Evolutionary conservation across 2,113 vertebrate species (phyloP).

Genomic region (Oreochromis spilurus): DNA sequence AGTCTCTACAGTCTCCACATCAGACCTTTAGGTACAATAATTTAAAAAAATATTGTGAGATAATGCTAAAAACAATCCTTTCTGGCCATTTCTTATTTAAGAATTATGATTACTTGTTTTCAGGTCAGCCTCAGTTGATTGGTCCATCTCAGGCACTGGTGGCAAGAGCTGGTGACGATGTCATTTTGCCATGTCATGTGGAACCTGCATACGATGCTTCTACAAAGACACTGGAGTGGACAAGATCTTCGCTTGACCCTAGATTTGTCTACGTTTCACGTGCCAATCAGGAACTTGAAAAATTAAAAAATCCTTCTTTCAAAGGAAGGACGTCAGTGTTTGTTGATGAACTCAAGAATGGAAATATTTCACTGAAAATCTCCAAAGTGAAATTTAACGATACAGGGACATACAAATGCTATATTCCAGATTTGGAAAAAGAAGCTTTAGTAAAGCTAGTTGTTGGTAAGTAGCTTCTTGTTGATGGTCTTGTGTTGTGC

Average conservation of each 20-base stretch:
- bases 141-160: accelerated
- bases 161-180: background rate
- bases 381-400: accelerated
- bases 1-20: no score
- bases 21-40: no score
- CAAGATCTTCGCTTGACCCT: accelerated
- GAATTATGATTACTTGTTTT: no score
- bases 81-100: no score
- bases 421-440: accelerated
- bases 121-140: background rate
- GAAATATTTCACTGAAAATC: background rate
- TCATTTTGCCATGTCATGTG: background rate
- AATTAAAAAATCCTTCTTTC: accelerated
- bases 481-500: no score
- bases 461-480: no score
- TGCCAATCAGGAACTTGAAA: accelerated
- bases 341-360: background rate
- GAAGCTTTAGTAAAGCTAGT: background rate
- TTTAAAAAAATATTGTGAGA: no score
- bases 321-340: background rate
- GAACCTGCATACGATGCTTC: accelerated
- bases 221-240: accelerated
- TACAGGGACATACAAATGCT: background rate
- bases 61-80: no score
- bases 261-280: background rate